Evolutionary conservation across 2,113 vertebrate genomes (phyloP).

Genomic region (Spea multiplicata): DNA sequence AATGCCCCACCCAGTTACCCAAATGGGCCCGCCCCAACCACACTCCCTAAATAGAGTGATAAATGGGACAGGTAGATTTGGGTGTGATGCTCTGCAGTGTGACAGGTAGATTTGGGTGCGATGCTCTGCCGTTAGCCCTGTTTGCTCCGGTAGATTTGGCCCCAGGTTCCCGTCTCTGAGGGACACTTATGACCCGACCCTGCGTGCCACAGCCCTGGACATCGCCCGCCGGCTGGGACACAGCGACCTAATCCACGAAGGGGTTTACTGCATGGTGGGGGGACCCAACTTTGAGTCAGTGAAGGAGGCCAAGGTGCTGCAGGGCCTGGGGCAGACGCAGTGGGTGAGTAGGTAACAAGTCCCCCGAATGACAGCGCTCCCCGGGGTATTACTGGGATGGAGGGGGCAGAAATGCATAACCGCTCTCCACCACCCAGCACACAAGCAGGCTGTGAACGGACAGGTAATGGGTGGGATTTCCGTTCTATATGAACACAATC

Average conservation of each 20-base stretch:
- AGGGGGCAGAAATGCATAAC: too few relatives aligned
- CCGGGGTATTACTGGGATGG: too few relatives aligned
- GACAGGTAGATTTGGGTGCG: too few relatives aligned
- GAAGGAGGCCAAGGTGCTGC: constrained; percentile 70
- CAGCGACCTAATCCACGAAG: constrained; percentile 61
- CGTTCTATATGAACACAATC: too few relatives aligned
- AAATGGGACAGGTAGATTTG: too few relatives aligned
- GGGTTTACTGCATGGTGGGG: constrained; percentile 76
- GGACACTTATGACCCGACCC: constrained; percentile 67
- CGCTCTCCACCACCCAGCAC: too few relatives aligned
- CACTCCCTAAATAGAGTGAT: background rate
- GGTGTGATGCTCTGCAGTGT: background rate
- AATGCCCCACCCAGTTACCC: too few relatives aligned
- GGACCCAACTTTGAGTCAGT: constrained; percentile 76
- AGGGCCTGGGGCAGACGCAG: constrained; percentile 72
- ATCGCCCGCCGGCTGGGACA: constrained; percentile 64
- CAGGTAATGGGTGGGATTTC: too few relatives aligned
- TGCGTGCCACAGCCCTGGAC: constrained; percentile 62
- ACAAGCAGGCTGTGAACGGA: too few relatives aligned
- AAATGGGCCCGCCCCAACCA: too few relatives aligned
- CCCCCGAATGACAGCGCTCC: too few relatives aligned
- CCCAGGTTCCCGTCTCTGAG: constrained; percentile 76
- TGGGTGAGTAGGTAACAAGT: constrained; percentile 61
- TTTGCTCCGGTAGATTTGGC: constrained; percentile 64
- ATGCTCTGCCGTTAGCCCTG: background rate